Conservation (phyloP, 1,140 invertebrate species). For the Pseudomyrmex cubaensis region DNA sequence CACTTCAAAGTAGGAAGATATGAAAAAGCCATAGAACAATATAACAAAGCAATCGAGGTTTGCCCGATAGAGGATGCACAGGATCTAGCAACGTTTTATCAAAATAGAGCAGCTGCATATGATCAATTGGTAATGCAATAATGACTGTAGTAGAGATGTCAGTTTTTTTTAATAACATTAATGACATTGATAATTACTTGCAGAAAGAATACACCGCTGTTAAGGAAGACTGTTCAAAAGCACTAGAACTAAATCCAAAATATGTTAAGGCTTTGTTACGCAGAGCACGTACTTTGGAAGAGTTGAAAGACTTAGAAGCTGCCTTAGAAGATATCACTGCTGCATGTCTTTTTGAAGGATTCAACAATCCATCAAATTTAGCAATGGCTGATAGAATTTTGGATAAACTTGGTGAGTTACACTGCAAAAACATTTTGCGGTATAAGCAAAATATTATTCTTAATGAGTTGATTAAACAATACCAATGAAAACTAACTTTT, state of each 20-base stretch:
- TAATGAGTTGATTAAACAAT: background rate
- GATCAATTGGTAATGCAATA: slow-evolving; percentile 91
- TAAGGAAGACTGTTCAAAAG: slow-evolving; percentile 94
- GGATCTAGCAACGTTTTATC: slow-evolving; percentile 96
- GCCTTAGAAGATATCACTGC: slow-evolving; percentile 96
- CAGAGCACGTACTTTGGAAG: slow-evolving; percentile 93
- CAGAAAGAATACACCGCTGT: slow-evolving; percentile 94
- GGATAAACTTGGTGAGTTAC: slow-evolving; percentile 89
- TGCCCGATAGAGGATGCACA: slow-evolving; percentile 91
- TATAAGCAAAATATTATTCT: slow-evolving; percentile 14
- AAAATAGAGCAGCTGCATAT: slow-evolving; percentile 97
- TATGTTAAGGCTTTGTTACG: slow-evolving; percentile 96
- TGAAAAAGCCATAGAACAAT: slow-evolving; percentile 94
- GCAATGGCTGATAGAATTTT: slow-evolving; percentile 94
- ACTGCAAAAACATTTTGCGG: background rate
- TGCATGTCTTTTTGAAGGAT: slow-evolving; percentile 95
- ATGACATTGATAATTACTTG: slow-evolving; percentile 36
- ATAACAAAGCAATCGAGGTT: slow-evolving; percentile 94
- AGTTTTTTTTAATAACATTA: background rate
- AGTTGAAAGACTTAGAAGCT: slow-evolving; percentile 90
- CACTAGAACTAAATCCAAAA: slow-evolving; percentile 93
- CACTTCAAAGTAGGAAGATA: slow-evolving; percentile 94
- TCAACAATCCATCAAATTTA: slow-evolving; percentile 92
- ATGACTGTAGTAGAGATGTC: background rate
- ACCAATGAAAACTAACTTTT: slow-evolving; percentile 1